Evolutionary conservation across 2,113 vertebrate species (phyloP).

Genomic region (Tachysurus vachellii): DNA sequence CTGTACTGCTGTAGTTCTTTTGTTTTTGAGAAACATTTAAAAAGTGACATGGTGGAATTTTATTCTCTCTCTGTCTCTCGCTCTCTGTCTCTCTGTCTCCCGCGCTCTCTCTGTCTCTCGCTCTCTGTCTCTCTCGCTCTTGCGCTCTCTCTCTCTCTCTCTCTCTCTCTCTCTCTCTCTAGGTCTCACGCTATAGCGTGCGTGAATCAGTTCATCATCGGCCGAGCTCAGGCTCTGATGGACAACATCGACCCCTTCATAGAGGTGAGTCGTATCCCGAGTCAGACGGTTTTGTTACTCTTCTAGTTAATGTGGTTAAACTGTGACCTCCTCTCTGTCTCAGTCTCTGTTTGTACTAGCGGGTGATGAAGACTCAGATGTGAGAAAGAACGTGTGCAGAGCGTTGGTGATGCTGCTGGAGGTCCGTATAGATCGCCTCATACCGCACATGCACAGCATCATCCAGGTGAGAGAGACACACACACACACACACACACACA

Average conservation of each 20-base stretch:
- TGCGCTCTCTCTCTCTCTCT: constrained; percentile 9
- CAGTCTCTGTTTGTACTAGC: constrained; percentile 91
- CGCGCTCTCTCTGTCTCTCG: background rate
- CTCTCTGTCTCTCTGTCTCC: background rate
- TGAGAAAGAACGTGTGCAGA: constrained; percentile 91
- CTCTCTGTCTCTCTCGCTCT: constrained; percentile 75
- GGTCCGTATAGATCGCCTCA: constrained; percentile 90
- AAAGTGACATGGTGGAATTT: background rate
- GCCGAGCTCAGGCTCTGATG: constrained; percentile 93
- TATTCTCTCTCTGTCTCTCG: background rate
- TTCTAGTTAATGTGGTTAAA: background rate
- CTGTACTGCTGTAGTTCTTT: too few relatives aligned
- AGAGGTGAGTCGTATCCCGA: constrained; percentile 75
- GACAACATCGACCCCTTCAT: constrained; percentile 96
- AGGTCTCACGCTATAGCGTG: constrained; percentile 94
- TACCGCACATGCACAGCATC: constrained; percentile 97
- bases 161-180: constrained; percentile 1
- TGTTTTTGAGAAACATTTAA: too few relatives aligned
- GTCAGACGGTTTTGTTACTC: background rate
- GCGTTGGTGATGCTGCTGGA: constrained; percentile 93
- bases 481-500: background rate
- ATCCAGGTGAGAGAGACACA: constrained; percentile 78
- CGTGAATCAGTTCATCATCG: constrained; percentile 95
- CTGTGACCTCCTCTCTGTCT: background rate
- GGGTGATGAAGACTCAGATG: constrained; percentile 89